These are phyloP conservation scores for Orchesella cincta DNA, from an alignment of 1,140 invertebrate species.

Conservation along the genomic window DNA sequence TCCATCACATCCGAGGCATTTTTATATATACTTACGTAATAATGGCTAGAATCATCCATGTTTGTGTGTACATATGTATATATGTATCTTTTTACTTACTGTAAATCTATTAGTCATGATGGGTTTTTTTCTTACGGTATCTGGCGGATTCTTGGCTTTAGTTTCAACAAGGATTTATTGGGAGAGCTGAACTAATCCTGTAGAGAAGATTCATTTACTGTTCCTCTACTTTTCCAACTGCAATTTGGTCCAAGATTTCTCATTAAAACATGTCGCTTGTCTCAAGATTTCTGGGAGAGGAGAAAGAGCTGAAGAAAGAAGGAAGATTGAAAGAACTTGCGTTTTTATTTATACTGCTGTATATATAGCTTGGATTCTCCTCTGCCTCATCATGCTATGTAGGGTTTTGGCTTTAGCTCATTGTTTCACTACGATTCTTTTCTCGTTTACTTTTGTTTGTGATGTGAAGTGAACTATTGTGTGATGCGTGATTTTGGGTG, in stretches of 20 bases:
- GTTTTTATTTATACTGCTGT: neutral
- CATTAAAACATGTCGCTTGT: constrained; percentile 16
- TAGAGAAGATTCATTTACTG: neutral
- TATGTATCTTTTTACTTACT: neutral
- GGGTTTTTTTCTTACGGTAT: neutral
- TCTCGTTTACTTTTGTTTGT: too few relatives aligned
- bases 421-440: too few relatives aligned
- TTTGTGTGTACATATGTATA: too few relatives aligned
- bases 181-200: constrained; percentile 1
- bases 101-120: neutral
- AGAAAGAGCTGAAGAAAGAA: neutral
- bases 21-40: too few relatives aligned
- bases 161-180: constrained; percentile 12
- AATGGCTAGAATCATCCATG: too few relatives aligned
- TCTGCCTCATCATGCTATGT: too few relatives aligned
- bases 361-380: too few relatives aligned
- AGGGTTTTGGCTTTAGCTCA: too few relatives aligned
- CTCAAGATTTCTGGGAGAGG: neutral
- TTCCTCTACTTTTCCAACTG: neutral
- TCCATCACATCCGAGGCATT: too few relatives aligned
- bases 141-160: neutral
- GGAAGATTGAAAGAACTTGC: neutral
- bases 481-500: too few relatives aligned
- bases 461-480: too few relatives aligned
- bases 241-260: neutral